Percentiles rank a stretch among this genome's conserved stretches.
Conservation (phyloP, 2,113 vertebrate genomes). For the Lepisosteus oculatus region DNA sequence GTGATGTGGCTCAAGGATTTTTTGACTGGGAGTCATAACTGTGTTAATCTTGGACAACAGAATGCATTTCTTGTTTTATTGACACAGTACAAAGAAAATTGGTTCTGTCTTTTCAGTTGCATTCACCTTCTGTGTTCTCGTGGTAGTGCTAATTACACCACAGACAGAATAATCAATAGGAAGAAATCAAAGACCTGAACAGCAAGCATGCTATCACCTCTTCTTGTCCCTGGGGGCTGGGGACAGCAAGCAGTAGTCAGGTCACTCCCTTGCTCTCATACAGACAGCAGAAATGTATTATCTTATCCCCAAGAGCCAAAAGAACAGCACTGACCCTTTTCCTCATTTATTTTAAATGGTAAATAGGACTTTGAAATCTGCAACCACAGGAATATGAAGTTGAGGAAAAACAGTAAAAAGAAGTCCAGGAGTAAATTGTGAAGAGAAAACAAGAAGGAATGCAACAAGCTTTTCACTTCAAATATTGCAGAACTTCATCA, state of each 20-base stretch:
- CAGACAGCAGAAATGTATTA: slow-evolving; percentile 50
- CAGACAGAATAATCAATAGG: slow-evolving; percentile 62
- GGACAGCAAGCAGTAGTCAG: slow-evolving; percentile 45
- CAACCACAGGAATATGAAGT: too few species aligned
- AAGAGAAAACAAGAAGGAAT: too few species aligned
- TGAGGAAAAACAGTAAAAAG: too few species aligned
- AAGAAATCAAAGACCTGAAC: slow-evolving; percentile 55
- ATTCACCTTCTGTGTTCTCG: slow-evolving; percentile 42
- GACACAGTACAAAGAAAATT: slow-evolving; percentile 48
- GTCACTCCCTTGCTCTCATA: slow-evolving; percentile 18
- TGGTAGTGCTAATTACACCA: slow-evolving; percentile 58
- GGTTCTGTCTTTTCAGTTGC: slow-evolving; percentile 33
- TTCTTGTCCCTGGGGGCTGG: slow-evolving; percentile 42
- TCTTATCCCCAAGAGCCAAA: slow-evolving; percentile 14
- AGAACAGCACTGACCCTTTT: slow-evolving; percentile 13
- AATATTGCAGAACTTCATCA: too few species aligned
- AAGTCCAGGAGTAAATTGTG: too few species aligned
- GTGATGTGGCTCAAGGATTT: neutral
- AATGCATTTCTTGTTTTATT: slow-evolving; percentile 44
- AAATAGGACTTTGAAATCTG: too few species aligned
- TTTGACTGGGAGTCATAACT: slow-evolving; percentile 27
- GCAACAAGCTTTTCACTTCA: too few species aligned
- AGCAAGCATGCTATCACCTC: slow-evolving; percentile 47
- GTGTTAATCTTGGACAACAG: slow-evolving; percentile 30
- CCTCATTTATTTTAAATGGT: neutral